phyloP scores from a whole-genome alignment of 30 jellyfish, hydroid and myxozoan genomes.

The Cassiopea andromeda region DNA sequence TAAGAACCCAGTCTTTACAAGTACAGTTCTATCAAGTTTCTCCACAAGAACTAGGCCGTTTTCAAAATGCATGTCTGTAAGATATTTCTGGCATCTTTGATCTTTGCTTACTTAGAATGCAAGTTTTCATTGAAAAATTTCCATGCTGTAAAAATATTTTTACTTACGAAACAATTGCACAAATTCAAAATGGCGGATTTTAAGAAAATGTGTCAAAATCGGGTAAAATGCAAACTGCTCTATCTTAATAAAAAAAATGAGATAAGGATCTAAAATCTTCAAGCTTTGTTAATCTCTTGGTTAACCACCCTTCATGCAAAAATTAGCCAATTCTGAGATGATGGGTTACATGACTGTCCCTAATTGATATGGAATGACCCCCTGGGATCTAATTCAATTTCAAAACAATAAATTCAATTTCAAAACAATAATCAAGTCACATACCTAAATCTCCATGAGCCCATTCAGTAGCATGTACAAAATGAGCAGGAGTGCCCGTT shows the following conservation, averaged over 20 bases:
- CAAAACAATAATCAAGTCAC: neutral
- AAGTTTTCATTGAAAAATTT: neutral
- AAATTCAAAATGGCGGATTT: neutral
- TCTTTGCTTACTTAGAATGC: neutral
- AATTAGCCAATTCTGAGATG: neutral
- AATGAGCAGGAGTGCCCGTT: slow-evolving; percentile 85
- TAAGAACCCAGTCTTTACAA: too few species aligned
- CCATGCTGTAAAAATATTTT: neutral
- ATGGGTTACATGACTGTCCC: neutral
- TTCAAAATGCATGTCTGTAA: too few species aligned
- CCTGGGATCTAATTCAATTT: too few species aligned
- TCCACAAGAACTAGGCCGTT: too few species aligned
- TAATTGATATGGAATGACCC: neutral
- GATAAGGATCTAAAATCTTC: neutral
- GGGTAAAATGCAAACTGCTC: neutral
- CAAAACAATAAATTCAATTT: neutral
- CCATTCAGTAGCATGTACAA: slow-evolving; percentile 94
- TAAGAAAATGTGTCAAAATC: neutral
- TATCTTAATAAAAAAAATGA: neutral
- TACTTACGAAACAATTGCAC: neutral
- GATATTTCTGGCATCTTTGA: neutral
- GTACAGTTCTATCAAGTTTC: too few species aligned
- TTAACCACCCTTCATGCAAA: neutral
- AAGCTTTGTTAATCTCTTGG: neutral
- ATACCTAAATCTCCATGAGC: slow-evolving; percentile 91